phyloP scores from a whole-genome alignment of 2,797 vertebrate species.

The Chromobotia macracanthus region DNA sequence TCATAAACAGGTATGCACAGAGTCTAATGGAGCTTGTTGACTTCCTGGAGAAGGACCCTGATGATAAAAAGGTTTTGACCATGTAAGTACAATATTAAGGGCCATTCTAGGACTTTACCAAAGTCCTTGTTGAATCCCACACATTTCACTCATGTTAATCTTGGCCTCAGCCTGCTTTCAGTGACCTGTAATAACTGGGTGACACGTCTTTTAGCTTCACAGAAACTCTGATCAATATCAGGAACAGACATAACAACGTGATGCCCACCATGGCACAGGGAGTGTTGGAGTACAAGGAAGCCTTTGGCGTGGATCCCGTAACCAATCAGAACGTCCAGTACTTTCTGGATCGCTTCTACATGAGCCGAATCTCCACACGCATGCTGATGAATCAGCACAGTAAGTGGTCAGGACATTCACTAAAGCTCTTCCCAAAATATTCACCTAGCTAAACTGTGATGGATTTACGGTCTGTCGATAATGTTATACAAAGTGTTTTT shows the following conservation, averaged over 20 bases:
- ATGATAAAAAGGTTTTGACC: conserved; percentile 85
- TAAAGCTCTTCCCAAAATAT: conserved; percentile 14
- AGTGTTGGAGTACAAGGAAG: conserved; percentile 93
- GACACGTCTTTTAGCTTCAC: conserved; percentile 81
- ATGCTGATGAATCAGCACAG: conserved; percentile 99
- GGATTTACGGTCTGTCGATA: not conserved
- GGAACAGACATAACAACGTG: conserved; percentile 94
- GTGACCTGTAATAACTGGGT: conserved; percentile 22
- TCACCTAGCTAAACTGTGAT: not conserved
- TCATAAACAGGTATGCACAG: conserved; percentile 88
- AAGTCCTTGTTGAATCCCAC: not conserved
- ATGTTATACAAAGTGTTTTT: not conserved
- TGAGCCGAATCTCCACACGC: conserved; percentile 97
- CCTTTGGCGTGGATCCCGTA: conserved; percentile 88
- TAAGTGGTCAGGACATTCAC: conserved; percentile 75
- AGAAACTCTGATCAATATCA: conserved; percentile 86
- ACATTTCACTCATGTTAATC: not conserved
- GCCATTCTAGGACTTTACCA: not conserved
- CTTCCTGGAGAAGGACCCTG: conserved; percentile 87
- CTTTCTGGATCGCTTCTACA: conserved; percentile 98
- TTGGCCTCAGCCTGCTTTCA: conserved; percentile 2
- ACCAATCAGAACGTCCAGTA: conserved; percentile 98
- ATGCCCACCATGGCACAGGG: conserved; percentile 98
- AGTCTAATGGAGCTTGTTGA: conserved; percentile 92
- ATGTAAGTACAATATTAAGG: conserved; percentile 77